A percentile compares a stretch with the other conserved stretches of the same genome.
phyloP scores from a whole-genome alignment of 2,888 invertebrate genomes.

The Teleiodes luculella region DNA sequence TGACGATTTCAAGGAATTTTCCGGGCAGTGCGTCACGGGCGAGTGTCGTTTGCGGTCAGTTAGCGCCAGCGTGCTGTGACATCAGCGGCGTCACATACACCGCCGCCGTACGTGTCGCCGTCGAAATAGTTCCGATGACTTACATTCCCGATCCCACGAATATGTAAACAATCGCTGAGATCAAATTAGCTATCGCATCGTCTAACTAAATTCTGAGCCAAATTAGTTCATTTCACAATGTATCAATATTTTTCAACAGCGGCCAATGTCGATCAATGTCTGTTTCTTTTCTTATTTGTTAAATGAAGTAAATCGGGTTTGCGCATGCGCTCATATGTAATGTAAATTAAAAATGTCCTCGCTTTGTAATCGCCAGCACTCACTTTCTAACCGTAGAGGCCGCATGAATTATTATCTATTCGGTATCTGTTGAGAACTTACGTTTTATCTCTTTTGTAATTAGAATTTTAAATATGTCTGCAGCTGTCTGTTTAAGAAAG shows the following conservation, averaged over 20 bases:
- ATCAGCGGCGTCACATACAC: conserved; percentile 27
- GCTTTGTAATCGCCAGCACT: conserved; percentile 6
- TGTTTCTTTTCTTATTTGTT: background rate
- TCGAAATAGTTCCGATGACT: conserved; percentile 70
- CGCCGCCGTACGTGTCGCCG: conserved; percentile 48
- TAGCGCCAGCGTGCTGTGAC: conserved; percentile 18
- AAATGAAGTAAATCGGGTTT: conserved; percentile 4
- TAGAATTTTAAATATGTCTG: conserved; percentile 1
- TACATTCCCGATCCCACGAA: conserved; percentile 52
- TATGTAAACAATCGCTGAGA: conserved; percentile 52
- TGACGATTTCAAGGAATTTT: background rate
- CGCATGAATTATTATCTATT: conserved; percentile 8
- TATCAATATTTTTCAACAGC: background rate
- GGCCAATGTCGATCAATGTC: background rate
- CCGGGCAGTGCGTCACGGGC: background rate
- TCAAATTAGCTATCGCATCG: conserved; percentile 23
- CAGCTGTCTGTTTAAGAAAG: conserved; percentile 2
- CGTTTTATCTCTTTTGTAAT: conserved; percentile 20
- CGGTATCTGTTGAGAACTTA: conserved; percentile 35
- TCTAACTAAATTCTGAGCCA: conserved; percentile 7
- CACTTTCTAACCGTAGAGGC: conserved; percentile 14
- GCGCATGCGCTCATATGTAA: background rate
- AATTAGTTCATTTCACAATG: background rate
- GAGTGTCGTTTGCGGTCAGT: background rate
- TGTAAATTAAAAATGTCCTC: conserved; percentile 18